A percentile compares a stretch with the other conserved stretches of the same genome.
These are phyloP conservation scores for Thunnus maccoyii DNA, from an alignment of 2,113 vertebrate species.

Conservation along the genomic window DNA sequence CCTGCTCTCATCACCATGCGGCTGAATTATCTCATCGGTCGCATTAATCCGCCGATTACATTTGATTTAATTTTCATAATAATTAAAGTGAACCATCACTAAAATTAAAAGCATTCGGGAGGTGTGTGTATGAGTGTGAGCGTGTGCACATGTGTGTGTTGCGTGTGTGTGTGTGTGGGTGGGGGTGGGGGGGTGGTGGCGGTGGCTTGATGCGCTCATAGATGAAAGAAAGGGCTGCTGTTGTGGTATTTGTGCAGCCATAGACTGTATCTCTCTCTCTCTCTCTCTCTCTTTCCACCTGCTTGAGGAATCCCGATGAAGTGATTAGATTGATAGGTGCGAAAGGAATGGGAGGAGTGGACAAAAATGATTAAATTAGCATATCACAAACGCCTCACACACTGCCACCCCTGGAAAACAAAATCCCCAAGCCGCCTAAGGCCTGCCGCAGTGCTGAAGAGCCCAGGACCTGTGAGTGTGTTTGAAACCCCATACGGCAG, in stretches of 20 bases:
- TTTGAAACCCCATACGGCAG: constrained; percentile 66
- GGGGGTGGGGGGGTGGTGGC: constrained; percentile 6
- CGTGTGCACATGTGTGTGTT: constrained; percentile 33
- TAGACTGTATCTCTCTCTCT: constrained; percentile 36
- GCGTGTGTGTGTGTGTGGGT: constrained; percentile 19
- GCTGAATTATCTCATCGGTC: constrained; percentile 84
- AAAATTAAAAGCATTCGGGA: constrained; percentile 79
- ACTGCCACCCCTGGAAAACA: constrained; percentile 67
- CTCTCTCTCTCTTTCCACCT: constrained; percentile 34
- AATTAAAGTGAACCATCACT: constrained; percentile 88
- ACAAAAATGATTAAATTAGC: constrained; percentile 87
- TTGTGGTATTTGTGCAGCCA: constrained; percentile 70
- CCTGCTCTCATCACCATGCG: constrained; percentile 70
- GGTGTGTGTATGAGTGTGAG: constrained; percentile 42
- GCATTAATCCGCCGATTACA: constrained; percentile 85
- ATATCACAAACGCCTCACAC: constrained; percentile 80
- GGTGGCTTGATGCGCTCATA: constrained; percentile 43
- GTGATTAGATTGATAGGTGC: constrained; percentile 86
- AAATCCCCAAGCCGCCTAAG: constrained; percentile 67
- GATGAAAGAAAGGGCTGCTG: constrained; percentile 70
- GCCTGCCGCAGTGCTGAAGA: constrained; percentile 68
- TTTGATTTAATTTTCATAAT: constrained; percentile 88
- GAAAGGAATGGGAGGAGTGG: constrained; percentile 72
- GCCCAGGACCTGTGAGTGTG: constrained; percentile 58
- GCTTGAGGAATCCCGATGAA: constrained; percentile 80